Percentiles rank a stretch among this genome's conserved stretches.
Evolutionary conservation across 2,797 vertebrate species (phyloP).

Genomic region (Lacerta agilis): DNA sequence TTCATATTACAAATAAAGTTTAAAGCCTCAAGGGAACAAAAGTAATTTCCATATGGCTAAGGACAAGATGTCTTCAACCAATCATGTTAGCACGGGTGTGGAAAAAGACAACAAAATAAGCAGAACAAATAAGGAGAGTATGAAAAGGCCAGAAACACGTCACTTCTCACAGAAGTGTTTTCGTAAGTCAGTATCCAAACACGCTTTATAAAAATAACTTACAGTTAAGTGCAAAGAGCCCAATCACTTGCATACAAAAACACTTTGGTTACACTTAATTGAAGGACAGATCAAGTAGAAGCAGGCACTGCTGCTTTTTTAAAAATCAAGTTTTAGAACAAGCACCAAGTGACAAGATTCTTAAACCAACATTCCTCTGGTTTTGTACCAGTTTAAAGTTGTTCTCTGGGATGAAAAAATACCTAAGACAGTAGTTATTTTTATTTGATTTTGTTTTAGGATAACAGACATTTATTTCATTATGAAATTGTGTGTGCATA

Average conservation of each 20-base stretch:
- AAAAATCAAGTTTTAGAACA: constrained; percentile 41
- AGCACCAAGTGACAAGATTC: neutral
- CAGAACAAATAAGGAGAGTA: constrained; percentile 32
- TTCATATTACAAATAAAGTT: constrained; percentile 64
- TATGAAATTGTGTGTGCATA: constrained; percentile 48
- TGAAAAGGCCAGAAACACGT: constrained; percentile 20
- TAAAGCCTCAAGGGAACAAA: constrained; percentile 57
- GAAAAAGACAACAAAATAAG: constrained; percentile 42
- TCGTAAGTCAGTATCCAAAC: constrained; percentile 23
- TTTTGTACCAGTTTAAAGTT: constrained; percentile 35
- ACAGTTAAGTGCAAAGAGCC: constrained; percentile 48
- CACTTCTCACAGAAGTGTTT: constrained; percentile 27
- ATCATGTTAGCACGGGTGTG: constrained; percentile 41
- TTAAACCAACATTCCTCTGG: constrained; percentile 19
- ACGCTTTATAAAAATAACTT: constrained; percentile 46
- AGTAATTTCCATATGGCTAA: constrained; percentile 45
- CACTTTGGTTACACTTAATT: constrained; percentile 37
- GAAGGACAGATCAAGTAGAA: constrained; percentile 40
- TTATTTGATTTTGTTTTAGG: constrained; percentile 62
- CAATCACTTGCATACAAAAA: constrained; percentile 38
- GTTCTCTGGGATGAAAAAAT: neutral
- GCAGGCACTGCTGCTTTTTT: neutral
- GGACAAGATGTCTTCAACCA: constrained; percentile 42
- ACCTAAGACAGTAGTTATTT: constrained; percentile 57
- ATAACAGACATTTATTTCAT: constrained; percentile 57